Base-by-base conservation (phyloP, 2,113 vertebrate genomes). In the Eublepharis macularius region DNA sequence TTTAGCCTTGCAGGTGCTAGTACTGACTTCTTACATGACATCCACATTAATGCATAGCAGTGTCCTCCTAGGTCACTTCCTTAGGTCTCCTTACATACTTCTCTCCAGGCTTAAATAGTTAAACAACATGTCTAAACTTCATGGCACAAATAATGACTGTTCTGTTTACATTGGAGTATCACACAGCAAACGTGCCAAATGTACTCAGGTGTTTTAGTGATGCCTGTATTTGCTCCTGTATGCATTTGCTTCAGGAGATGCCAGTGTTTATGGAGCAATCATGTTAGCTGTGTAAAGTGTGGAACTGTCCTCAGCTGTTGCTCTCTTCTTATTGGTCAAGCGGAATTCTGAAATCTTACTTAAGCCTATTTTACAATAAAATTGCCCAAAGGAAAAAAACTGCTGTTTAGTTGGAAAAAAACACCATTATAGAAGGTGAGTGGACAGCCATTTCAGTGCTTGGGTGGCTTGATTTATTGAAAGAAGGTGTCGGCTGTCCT, bases 51-150 rank as follows among this genome's bases (percentile, higher is more conserved):
- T 34, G 60, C 1, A 0, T 2, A 70, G 19, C 1, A 57, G 36
- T 79, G 60, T 3, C n/a, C 6, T 73, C 34, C 76, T 76, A 69
- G 32, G n/a, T 19, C 0, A 34, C 17, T 73, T 11, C 74, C 77
- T 73, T 47, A 0, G 0, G 0, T 1, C 45, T 49, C 69, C n/a
- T 63, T 34, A 4, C 0, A 77, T 69, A 26, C 10, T 47, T 91
- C 54, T 60, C 34, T 68, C 51, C 7, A 11, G 39, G 79, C 41
- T 41, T 26, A 81, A 49, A 14, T 21, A 81, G 36, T 26, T 7
- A 69, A 19, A 24, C 19, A 24, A 24, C 21, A 41, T 26, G 21
- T 41, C 26, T 36, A 72, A n/a, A 72, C 26, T 69, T 65, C 36
- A 45, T 36, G 11, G 41, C 34, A 32, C 13, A 65, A 83, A 63